These are phyloP conservation scores for Atrichornis clamosus DNA, from an alignment of 2,113 vertebrate species.

Conservation along the genomic window DNA sequence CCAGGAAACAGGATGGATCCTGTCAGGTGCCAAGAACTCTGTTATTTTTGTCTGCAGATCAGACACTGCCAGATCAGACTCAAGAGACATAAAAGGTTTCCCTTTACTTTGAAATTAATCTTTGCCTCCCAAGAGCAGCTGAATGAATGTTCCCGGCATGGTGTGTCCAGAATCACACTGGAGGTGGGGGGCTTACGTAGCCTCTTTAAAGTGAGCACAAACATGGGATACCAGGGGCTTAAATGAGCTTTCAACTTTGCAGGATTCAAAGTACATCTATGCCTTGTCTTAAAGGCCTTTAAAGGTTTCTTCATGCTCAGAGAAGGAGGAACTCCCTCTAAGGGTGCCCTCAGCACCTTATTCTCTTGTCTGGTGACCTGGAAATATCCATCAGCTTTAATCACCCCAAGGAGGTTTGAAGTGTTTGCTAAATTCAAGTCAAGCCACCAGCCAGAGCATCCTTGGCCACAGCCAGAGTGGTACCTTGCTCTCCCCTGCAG, in stretches of 20 bases:
- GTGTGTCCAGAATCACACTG: background rate
- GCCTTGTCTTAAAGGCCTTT: background rate
- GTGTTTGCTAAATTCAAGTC: background rate
- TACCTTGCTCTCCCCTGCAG: background rate
- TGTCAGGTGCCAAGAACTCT: background rate
- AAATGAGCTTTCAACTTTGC: background rate
- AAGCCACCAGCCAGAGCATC: background rate
- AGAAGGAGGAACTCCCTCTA: background rate
- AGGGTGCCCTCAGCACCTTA: background rate
- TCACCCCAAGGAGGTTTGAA: background rate
- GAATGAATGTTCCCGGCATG: background rate
- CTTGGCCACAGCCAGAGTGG: background rate
- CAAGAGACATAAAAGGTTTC: background rate
- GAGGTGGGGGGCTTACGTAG: background rate
- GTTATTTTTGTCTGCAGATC: slow-evolving; percentile 32
- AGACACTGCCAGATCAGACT: background rate
- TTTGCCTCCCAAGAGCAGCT: background rate
- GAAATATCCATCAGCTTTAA: background rate
- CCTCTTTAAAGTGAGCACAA: background rate
- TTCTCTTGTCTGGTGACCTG: background rate
- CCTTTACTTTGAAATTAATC: background rate
- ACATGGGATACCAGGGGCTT: background rate
- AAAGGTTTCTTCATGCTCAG: background rate
- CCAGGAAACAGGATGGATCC: background rate
- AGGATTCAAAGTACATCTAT: background rate